A percentile compares a stretch with the other conserved stretches of the same genome.
These are phyloP conservation scores for Spongilla lacustris DNA, from an alignment of 37 sponge, comb jelly and placozoan genomes.

Conservation along the genomic window DNA sequence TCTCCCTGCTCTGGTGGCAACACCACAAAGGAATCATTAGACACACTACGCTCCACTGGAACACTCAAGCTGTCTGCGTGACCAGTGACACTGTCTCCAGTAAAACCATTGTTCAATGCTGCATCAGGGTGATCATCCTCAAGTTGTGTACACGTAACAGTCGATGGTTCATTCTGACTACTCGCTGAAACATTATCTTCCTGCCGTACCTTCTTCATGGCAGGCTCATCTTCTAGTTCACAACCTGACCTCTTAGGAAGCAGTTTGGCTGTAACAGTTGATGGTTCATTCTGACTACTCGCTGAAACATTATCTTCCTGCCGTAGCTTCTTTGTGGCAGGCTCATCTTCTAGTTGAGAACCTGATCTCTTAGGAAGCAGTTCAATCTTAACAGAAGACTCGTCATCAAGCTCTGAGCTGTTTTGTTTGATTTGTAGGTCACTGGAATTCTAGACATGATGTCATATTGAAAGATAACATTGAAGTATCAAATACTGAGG, in stretches of 20 bases:
- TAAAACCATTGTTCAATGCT: not conserved
- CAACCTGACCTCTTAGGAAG: not conserved
- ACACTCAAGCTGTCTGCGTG: not conserved
- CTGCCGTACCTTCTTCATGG: not conserved
- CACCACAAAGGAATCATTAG: not conserved
- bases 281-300: not conserved
- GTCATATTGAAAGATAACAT: not conserved
- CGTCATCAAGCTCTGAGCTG: not conserved
- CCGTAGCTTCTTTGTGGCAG: not conserved
- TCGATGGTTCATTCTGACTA: not conserved
- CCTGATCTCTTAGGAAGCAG: not conserved
- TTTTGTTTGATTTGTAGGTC: not conserved
- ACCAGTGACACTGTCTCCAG: not conserved
- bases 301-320: not conserved
- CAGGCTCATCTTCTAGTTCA: not conserved
- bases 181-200: not conserved
- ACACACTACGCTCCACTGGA: not conserved
- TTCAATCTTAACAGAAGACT: not conserved
- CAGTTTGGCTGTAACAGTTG: not conserved
- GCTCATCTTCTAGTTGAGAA: not conserved
- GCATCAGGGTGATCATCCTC: not conserved
- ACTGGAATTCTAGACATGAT: not conserved
- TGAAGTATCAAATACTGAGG: no score
- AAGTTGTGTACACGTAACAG: not conserved
- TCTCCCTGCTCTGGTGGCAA: not conserved